Evolutionary conservation across 2,888 invertebrate species (phyloP), one percentile per base, ranked within the genome.

Genomic region (Perithous albicinctus): DNA sequence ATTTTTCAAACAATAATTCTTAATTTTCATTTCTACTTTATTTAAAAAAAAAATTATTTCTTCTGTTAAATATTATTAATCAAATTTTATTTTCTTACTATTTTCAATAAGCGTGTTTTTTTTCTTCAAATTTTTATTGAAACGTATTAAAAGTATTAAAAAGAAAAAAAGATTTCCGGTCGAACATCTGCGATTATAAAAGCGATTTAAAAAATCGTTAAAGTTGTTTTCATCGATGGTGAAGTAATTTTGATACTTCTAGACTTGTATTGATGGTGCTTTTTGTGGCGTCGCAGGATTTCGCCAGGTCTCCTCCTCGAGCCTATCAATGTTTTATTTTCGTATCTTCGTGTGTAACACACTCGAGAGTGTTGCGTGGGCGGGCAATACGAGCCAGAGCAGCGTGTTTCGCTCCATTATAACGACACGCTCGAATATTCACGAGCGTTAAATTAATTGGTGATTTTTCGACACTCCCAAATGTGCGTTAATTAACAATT

Each of bases 251-350:
- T 80, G 43, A 72, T 43, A 48, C 56, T 41, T 32, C 61, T 2
- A 8, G n/a, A 35, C 54, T 41, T 51, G 38, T 26, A 59, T 74
- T 70, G 64, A 74, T 35, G 66, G 41, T 73, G 46, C 78, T 63
- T 48, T 15, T 73, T 59, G 51, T 23, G 59, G 64, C 63, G 74
- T 75, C 74, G 59, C 69, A 70, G 73, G 64, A 66, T 77, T 48
- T 78, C 56, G 70, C 54, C 63, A 43, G 61, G 56, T 56, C 51
- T 54, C 26, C 41, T 18, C 32, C 20, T 29, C 72, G 32, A 46
- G 82, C 54, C 61, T 66, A 80, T 84, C 79, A 64, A 77, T 69
- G 70, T 82, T 85, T 86, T 86, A 86, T 86, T 86, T 86, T 83
- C 43, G 84, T 84, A 84, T 43, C 56, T 69, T 41, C 38, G 72